Evolutionary conservation across 2,888 invertebrate species (phyloP), one percentile per base, ranked within the genome.

Genomic region (Erebia aethiops): DNA sequence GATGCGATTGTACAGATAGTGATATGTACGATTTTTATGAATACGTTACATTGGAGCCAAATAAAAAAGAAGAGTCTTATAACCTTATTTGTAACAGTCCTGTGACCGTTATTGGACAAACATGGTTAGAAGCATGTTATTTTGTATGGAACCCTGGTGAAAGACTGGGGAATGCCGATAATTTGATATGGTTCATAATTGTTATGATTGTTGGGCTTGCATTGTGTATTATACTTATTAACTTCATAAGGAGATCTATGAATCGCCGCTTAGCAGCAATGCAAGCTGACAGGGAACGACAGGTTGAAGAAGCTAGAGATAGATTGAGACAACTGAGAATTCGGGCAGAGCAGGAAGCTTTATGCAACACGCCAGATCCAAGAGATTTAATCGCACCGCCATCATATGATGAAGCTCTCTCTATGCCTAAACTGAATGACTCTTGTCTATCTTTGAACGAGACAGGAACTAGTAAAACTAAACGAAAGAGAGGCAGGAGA

Each of bases 321-420:
- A 88, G 94, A 56, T 81, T 94, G 13, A 92, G 95, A 74, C 93
- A 94, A 51, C 81, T 94, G 14, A 87, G 95, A 78, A 85, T 95
- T 68, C 89, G 88, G 9, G 89, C 91, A 60, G 93, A 94, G 78
- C 93, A 94, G 76, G 94, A 94, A 76, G 93, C 93, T 16, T 87
- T 94, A 14, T 90, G 93, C 67, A 96, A 95, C 80, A 95, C 96
- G 26, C 95, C 96, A 8, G 96, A 96, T 84, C 95, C 95, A 0
- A 93, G 96, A 77, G 96, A 96, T 86, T 83, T 95, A 65, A 92
- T 96, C 46, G 94, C 95, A 71, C 95, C 97, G 52, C 97, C 97
- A 0, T 95, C 96, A 3, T 97, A 97, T 80, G 96, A 95, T 78
- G 97, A 97, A 88, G 97, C 97, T 49, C 91, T 97, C 70, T 93